Evolutionary conservation across 2,113 vertebrate genomes (phyloP).

Genomic region (Brachyhypopomus gauderio): DNA sequence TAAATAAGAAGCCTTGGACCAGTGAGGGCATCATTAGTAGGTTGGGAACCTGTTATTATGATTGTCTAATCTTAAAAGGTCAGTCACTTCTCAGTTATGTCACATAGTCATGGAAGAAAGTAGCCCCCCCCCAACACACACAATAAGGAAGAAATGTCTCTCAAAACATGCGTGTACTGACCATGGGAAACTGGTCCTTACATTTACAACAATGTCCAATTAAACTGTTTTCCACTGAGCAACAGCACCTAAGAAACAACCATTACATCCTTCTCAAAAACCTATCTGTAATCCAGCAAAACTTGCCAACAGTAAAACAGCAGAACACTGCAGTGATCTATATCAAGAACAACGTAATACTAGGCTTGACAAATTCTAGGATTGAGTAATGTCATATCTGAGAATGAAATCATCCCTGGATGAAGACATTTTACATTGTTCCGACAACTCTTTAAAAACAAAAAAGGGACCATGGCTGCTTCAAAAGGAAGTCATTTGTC

Average conservation of each 20-base stretch:
- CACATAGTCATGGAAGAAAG: neutral
- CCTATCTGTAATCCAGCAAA: too few species aligned
- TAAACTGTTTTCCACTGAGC: too few species aligned
- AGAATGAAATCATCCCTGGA: neutral
- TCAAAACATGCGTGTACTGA: neutral
- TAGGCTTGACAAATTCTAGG: neutral
- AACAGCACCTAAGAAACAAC: too few species aligned
- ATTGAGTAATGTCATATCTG: neutral
- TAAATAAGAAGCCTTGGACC: neutral
- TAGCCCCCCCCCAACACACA: neutral
- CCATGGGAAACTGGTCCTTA: neutral
- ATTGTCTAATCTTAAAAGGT: slow-evolving; percentile 28
- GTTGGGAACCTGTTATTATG: slow-evolving; percentile 68
- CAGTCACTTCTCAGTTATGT: slow-evolving; percentile 13
- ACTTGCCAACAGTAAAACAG: neutral
- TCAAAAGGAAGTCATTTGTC: slow-evolving; percentile 82
- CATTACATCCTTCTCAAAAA: too few species aligned
- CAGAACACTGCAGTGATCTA: neutral
- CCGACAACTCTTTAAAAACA: slow-evolving; percentile 4
- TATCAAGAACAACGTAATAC: too few species aligned
- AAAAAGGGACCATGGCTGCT: slow-evolving; percentile 43
- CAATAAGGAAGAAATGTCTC: too few species aligned
- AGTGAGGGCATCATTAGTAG: slow-evolving; percentile 57
- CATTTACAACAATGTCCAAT: too few species aligned
- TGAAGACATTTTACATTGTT: neutral